Base-by-base conservation (phyloP, 1,140 invertebrate species). In the Pseudachorutes palmiensis region DNA sequence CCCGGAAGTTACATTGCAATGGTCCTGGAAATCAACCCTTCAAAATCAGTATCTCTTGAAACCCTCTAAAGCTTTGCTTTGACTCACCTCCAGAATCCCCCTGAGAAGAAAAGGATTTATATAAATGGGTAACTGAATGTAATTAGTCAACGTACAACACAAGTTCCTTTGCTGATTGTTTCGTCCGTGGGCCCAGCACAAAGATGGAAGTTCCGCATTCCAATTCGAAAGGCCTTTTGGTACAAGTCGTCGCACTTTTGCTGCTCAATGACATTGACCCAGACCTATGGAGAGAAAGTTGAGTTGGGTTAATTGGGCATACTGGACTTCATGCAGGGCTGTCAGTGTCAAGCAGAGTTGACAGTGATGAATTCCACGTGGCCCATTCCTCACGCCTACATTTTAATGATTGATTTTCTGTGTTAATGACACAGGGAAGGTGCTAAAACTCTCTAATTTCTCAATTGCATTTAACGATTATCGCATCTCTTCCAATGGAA, bases 1-100 rank as follows among this genome's bases (percentile, higher is more conserved):
- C 87, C 19, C 77, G 68, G 36, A 81, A 77, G 41, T 82, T 81
- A 73, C 90, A 92, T 76, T 92, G 90, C 2, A 94, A 77, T 0
- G 91, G 91, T 1, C 90, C 88, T 90, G 77, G 48, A 80, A 80
- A 66, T n/a, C n/a, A n/a, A n/a, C n/a, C n/a, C n/a, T n/a, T n/a
- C n/a, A n/a, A n/a, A n/a, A n/a, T n/a, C n/a, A n/a, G n/a, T n/a
- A n/a, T n/a, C n/a, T n/a, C n/a, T n/a, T n/a, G n/a, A n/a, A n/a
- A n/a, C n/a, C n/a, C n/a, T n/a, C n/a, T n/a, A n/a, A 81, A 77
- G 41, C 81, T 81, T 72, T 90, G 92, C 76, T 92, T 90, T 2
- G 93, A 77, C 0, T 61, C 49, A 48, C 69, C 70, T 48, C 70
- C 72, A 49, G 67, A 69, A 31, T 75, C 75, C 28, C 72, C 74